A percentile compares a stretch with the other conserved stretches of the same genome.
These are phyloP conservation scores for Collichthys lucidus DNA, from an alignment of 2,113 vertebrate genomes.

Conservation along the genomic window DNA sequence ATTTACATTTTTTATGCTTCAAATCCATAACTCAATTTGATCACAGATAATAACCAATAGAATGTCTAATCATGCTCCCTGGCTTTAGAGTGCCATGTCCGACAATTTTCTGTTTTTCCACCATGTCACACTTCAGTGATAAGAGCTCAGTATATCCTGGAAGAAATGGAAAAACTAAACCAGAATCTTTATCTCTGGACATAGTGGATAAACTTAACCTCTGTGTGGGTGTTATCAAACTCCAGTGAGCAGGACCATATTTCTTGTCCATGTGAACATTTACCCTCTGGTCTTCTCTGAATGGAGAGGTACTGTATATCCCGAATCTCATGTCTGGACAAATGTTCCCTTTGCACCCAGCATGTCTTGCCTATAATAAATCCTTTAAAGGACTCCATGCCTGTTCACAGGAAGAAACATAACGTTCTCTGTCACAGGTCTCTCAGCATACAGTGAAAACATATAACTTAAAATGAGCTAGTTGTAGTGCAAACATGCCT, in stretches of 20 bases:
- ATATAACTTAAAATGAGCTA: slow-evolving; percentile 12
- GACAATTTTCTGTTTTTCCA: slow-evolving; percentile 57
- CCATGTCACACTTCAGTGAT: slow-evolving; percentile 66
- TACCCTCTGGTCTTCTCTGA: slow-evolving; percentile 68
- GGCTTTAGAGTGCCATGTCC: slow-evolving; percentile 5
- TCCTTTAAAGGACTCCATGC: slow-evolving; percentile 56
- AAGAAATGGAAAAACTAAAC: slow-evolving; percentile 71
- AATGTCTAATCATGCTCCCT: slow-evolving; percentile 8
- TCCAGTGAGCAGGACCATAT: slow-evolving; percentile 59
- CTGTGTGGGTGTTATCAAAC: slow-evolving; percentile 73
- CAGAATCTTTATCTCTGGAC: slow-evolving; percentile 77
- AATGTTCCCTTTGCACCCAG: slow-evolving; percentile 50
- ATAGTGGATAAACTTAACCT: slow-evolving; percentile 75
- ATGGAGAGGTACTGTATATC: slow-evolving; percentile 57
- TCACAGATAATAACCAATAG: background rate
- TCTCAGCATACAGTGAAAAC: background rate
- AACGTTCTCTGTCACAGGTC: background rate
- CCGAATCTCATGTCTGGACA: slow-evolving; percentile 60
- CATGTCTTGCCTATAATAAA: slow-evolving; percentile 58
- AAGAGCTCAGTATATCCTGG: slow-evolving; percentile 62
- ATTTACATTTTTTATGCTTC: background rate
- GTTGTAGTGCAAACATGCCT: background rate
- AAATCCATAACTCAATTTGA: background rate
- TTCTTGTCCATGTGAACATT: slow-evolving; percentile 70
- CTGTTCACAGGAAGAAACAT: slow-evolving; percentile 42